Base-by-base conservation (phyloP, 2,113 vertebrate species). In the Solenodon paradoxus region DNA sequence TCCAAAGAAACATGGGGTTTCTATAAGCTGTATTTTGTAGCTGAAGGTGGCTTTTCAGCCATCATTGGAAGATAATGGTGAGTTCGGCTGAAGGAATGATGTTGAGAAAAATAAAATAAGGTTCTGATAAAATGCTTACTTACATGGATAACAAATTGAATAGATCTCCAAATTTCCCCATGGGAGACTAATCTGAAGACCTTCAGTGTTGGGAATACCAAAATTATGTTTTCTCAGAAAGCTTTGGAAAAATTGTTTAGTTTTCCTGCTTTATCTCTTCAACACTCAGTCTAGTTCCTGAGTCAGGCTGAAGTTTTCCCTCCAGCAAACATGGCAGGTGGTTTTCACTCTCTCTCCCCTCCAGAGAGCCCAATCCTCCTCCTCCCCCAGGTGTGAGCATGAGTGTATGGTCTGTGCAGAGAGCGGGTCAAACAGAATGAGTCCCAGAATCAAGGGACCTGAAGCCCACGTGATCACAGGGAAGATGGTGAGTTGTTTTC, bases 401-500 rank as follows among this genome's bases (percentile, higher is more conserved):
- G 47, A 45, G 4, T 35, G 16, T 49, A 11, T 28, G 38, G 4
- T 78, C 78, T 11, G 51, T 40, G 1, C 69, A 59, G 53, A 42
- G 10, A 35, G 9, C 28, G n/a, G 9, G 26, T 72, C 53, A 72
- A 74, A 64, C n/a, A 63, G 32, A 93, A 64, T 35, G 4, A 40
- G 28, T 69, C 45, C 72, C 68, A 32, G 24, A 83, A 57, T 19
- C 45, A 55, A 68, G 68, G 90, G 35, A 96, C 72, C 75, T 42
- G 74, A 61, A 78, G 53, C 49, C 68, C n/a, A 26, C 92, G 82
- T 16, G 78, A 92, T 91, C 81, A 30, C 12, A 20, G 75, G 90
- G 93, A 85, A 88, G 95, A 95, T 75, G 59, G 45, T 20, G 2
- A 12, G 66, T 57, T 95, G 64, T 79, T 96, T 94, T 85, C 80